Percentiles rank a stretch among this genome's conserved stretches.
These are phyloP conservation scores for Malachius bipustulatus DNA, from an alignment of 2,888 invertebrate species.

Conservation along the genomic window DNA sequence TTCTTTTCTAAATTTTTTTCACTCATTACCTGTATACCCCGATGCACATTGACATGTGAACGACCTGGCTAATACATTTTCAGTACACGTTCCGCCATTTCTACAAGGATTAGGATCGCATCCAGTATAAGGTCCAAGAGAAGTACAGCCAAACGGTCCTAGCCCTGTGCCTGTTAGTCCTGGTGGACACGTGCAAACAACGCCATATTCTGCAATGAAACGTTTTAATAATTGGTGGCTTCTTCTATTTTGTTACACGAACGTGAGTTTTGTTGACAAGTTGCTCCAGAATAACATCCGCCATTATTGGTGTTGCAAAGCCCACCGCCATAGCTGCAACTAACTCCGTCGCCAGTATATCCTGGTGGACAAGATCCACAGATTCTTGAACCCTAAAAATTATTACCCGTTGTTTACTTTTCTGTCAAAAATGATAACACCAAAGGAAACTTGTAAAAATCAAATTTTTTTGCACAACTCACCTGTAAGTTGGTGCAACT, in stretches of 20 bases:
- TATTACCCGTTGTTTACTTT: too few relatives aligned
- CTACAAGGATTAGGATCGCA: too few relatives aligned
- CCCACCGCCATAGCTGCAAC: slow-evolving; percentile 50
- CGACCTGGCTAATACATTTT: too few relatives aligned
- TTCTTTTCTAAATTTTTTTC: too few relatives aligned
- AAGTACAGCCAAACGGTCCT: too few relatives aligned
- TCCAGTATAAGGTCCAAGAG: too few relatives aligned
- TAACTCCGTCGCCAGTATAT: slow-evolving; percentile 70
- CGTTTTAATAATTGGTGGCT: neutral
- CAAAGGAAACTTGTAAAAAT: too few relatives aligned
- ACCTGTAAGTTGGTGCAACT: slow-evolving; percentile 76
- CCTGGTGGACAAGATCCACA: slow-evolving; percentile 82
- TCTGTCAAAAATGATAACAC: too few relatives aligned
- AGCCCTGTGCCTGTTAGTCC: slow-evolving; percentile 41
- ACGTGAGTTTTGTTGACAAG: slow-evolving; percentile 55
- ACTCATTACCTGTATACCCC: too few relatives aligned
- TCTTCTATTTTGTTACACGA: slow-evolving; percentile 6
- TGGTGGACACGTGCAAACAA: slow-evolving; percentile 17
- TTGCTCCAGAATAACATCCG: slow-evolving; percentile 74
- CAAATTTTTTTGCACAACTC: slow-evolving; percentile 25
- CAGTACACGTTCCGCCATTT: too few relatives aligned
- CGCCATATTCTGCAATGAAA: slow-evolving; percentile 6
- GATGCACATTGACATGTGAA: too few relatives aligned
- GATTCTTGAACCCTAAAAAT: slow-evolving; percentile 56
- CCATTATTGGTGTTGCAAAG: slow-evolving; percentile 66